Base-by-base conservation (phyloP, 1,140 invertebrate genomes). In the Caenorhabditis brenneri region DNA sequence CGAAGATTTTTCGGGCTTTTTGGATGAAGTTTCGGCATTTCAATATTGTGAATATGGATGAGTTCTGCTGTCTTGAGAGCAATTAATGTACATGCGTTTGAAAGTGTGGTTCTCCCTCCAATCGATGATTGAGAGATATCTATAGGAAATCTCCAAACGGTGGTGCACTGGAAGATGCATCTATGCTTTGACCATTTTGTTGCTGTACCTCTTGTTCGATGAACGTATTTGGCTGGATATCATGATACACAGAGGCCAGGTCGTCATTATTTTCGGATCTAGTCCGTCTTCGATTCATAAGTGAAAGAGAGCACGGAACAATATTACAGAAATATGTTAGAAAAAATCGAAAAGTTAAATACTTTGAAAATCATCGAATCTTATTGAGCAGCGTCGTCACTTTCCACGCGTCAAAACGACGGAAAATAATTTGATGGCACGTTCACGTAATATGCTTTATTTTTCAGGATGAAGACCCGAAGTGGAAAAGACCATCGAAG, bases 71-170 rank as follows among this genome's bases (percentile, higher is more conserved):
- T 74, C 46, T 74, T 74, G 2, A 74, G 36, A 16, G 65, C 65
- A 10, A 74, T 74, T 9, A 74, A 31, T 2, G 65, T 74, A 24
- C 65, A 74, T 15, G 65, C 65, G 42, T 74, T 74, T 12, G 65
- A 74, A 15, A 42, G n/a, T 24, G 65, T 74, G 2, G 65, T 74
- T n/a, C 65, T 31, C 46, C 65, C 65, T 4, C 65, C 65, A 12
- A 74, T 74, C 22, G 65, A 74, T 22, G 65, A 74, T 24, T 74
- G 65, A 15, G 65, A 74, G 12, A 74, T 74, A 24, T 74, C 65
- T 16, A 74, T 10, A 42, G 65, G 65, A 24, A 74, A 74, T 12
- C 65, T 5, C 65, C 65, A 74, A 9, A 74, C 65, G 19, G 33
- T 16, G 1, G 36, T 74, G 15, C 2, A 74, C 65, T 74, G 36